Percentiles rank a stretch among this genome's conserved stretches.
Evolutionary conservation across 2,113 vertebrate genomes (phyloP).

Genomic region (Dasypus novemcinctus): DNA sequence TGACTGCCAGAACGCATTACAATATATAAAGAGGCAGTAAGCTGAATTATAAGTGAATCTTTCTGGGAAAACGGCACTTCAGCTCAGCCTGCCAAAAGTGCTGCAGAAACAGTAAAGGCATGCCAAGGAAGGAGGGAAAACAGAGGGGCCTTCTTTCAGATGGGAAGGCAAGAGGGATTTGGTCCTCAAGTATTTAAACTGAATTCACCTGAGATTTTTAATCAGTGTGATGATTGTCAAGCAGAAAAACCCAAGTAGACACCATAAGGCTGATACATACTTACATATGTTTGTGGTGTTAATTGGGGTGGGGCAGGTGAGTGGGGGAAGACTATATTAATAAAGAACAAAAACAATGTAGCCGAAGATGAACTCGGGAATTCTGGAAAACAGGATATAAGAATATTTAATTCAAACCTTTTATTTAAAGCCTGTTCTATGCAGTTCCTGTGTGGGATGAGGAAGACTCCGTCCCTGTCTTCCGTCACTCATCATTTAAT

Average conservation of each 20-base stretch:
- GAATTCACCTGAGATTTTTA: not conserved
- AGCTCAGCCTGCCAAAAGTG: not conserved
- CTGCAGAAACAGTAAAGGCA: not conserved
- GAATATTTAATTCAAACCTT: not conserved
- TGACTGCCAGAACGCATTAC: conserved; percentile 61
- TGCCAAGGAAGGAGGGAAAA: not conserved
- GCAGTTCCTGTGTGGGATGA: not conserved
- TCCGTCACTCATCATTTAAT: not conserved
- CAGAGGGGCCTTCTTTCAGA: not conserved
- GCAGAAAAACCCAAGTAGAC: not conserved
- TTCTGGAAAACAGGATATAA: not conserved
- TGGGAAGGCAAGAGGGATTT: not conserved
- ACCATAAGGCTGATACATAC: not conserved
- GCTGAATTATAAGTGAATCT: conserved; percentile 32
- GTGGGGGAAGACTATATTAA: not conserved
- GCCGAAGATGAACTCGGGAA: not conserved
- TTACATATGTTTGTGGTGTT: not conserved
- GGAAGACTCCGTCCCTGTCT: not conserved
- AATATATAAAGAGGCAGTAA: conserved; percentile 33
- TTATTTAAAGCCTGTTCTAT: not conserved
- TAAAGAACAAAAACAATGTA: not conserved
- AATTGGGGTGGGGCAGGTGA: too few relatives aligned
- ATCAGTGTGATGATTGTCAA: not conserved
- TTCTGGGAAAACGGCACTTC: conserved; percentile 18
- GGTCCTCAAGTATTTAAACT: not conserved